Conservation (phyloP, 2,888 invertebrate species). For the Leistus spinibarbis region DNA sequence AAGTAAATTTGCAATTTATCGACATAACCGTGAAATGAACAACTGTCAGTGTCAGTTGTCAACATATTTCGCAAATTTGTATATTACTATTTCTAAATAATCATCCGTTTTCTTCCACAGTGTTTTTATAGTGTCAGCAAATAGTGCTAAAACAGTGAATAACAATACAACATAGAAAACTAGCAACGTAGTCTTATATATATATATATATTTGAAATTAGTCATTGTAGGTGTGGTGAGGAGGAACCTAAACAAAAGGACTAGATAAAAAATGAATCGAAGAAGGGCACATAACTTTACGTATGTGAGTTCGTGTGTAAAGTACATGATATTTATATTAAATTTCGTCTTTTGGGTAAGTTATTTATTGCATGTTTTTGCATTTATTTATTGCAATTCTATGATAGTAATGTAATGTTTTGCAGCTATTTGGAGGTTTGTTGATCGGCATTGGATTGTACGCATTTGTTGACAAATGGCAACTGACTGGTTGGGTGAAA, state of each 20-base stretch:
- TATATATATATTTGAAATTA: background rate
- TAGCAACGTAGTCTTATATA: background rate
- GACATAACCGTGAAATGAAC: background rate
- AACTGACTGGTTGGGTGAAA: constrained; percentile 82
- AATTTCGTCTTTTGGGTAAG: constrained; percentile 92
- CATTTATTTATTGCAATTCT: background rate
- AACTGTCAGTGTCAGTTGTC: constrained; percentile 15
- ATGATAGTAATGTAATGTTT: constrained; percentile 47
- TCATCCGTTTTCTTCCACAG: background rate
- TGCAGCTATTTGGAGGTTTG: constrained; percentile 85
- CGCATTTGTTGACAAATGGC: constrained; percentile 93
- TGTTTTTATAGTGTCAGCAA: background rate
- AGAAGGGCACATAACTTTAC: constrained; percentile 74
- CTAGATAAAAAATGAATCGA: constrained; percentile 60
- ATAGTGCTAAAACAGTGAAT: background rate
- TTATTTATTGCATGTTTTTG: constrained; percentile 42
- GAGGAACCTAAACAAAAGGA: constrained; percentile 6
- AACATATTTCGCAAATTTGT: constrained; percentile 15
- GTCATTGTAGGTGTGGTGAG: constrained; percentile 23
- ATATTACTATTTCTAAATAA: background rate
- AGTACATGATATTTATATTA: constrained; percentile 87
- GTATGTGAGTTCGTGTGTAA: constrained; percentile 85
- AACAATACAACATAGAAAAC: background rate
- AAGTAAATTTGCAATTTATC: background rate
- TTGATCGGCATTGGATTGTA: constrained; percentile 87